These are phyloP conservation scores for Gorsachius goisagi DNA, from an alignment of 2,113 vertebrate genomes.

Conservation along the genomic window DNA sequence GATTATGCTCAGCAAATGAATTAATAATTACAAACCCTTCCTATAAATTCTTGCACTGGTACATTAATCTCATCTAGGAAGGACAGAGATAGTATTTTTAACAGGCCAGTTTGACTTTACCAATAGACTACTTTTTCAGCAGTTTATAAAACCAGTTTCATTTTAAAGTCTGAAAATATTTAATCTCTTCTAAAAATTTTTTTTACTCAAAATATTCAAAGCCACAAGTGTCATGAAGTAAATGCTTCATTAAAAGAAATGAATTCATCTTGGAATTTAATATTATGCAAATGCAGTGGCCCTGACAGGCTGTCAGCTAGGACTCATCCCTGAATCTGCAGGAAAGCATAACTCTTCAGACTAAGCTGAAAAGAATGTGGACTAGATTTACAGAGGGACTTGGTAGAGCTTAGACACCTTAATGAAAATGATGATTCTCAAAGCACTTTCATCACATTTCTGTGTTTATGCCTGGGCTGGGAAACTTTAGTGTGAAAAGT, in stretches of 20 bases:
- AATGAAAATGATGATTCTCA: background rate
- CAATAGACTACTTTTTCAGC: background rate
- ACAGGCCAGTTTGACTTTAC: background rate
- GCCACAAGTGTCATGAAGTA: background rate
- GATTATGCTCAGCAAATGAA: slow-evolving; percentile 14
- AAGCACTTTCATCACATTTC: background rate
- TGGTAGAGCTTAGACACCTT: background rate
- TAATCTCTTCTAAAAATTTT: background rate
- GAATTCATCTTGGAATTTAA: background rate
- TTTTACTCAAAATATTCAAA: slow-evolving; percentile 12
- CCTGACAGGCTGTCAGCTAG: background rate
- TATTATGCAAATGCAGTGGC: background rate
- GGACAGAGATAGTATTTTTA: background rate
- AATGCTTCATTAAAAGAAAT: background rate
- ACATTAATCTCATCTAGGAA: background rate
- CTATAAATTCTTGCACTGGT: background rate
- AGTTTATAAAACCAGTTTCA: background rate
- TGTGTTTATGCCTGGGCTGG: background rate
- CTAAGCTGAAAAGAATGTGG: background rate
- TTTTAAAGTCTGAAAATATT: background rate
- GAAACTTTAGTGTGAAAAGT: background rate
- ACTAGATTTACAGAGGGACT: background rate
- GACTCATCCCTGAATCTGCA: background rate
- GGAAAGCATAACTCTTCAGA: background rate
- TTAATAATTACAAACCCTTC: background rate